Base-by-base conservation (phyloP, 1,140 invertebrate genomes). In the Temnothorax longispinosus region DNA sequence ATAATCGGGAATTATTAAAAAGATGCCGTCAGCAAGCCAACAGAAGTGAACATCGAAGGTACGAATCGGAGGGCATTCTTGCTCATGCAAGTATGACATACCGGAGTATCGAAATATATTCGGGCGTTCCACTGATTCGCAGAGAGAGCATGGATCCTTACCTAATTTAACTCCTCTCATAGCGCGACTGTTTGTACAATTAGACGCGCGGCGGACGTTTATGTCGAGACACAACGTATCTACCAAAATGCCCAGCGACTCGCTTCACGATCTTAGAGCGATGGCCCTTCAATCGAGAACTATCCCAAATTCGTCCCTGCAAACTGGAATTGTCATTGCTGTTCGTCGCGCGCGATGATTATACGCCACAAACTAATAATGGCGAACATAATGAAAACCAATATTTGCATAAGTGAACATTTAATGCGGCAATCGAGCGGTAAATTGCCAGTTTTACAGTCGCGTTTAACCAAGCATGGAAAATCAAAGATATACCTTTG, bases 301-400 rank as follows among this genome's bases (percentile, higher is more conserved):
- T 82, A 82, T 75, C 69, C 27, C 54, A 50, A 84, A 84, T 54
- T 84, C 69, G 54, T 74, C 38, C 15, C 18, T 41, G 27, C 32
- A 5, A 84, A 72, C n/a, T 47, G 54, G 7, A 84, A 84, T 84
- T 60, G 67, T 84, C 69, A 58, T 84, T 74, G 60, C 67, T 15
- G 27, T 47, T 38, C 41, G 54, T 32, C 32, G 15, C 18, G 54
- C 67, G 15, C 38, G 41, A 81, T 44, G 67, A 54, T 27, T 27
- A 27, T 44, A 72, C 54, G 65, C 69, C 80, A 13, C 80, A 75
- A 60, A 84, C 69, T 84, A 84, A 84, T 84, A 84, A 84, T 84
- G 32, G 80, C 3, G 41, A 75, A 84, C 69, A 84, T 75, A 84
- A 84, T 84, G 80, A 75, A 84, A 84, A 84, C 69, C 80, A 62